These are phyloP conservation scores for Natator depressus DNA, from an alignment of 2,113 vertebrate species.

Conservation along the genomic window DNA sequence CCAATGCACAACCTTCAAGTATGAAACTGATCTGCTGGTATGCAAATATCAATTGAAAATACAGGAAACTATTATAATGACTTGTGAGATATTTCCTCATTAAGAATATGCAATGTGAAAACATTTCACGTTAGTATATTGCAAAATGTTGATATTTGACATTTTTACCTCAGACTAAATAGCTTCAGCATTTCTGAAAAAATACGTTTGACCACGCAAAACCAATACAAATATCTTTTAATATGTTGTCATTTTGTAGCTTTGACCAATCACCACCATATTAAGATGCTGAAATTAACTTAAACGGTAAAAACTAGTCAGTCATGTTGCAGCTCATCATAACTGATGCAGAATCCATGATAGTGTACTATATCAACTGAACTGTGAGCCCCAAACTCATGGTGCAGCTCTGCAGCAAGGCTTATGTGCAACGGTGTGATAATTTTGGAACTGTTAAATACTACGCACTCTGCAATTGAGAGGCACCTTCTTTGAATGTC, in stretches of 20 bases:
- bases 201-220: too few relatives aligned
- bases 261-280: neutral
- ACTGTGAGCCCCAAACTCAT: neutral
- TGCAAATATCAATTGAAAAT: neutral
- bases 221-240: too few relatives aligned
- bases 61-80: neutral
- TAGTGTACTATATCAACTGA: neutral
- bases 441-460: neutral
- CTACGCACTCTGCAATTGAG: neutral
- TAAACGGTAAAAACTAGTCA: neutral
- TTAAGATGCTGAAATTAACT: neutral
- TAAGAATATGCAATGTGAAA: neutral
- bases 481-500: neutral
- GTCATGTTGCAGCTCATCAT: neutral
- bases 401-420: neutral
- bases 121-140: neutral
- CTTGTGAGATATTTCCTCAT: neutral
- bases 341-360: neutral
- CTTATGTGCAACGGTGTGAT: neutral
- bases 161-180: neutral
- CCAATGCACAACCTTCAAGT: neutral
- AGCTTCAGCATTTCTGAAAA: neutral
- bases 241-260: neutral
- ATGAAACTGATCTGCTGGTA: neutral
- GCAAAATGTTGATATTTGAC: neutral